These are phyloP conservation scores for Stratiomys singularior DNA, from an alignment of 2,888 invertebrate species.

Conservation along the genomic window DNA sequence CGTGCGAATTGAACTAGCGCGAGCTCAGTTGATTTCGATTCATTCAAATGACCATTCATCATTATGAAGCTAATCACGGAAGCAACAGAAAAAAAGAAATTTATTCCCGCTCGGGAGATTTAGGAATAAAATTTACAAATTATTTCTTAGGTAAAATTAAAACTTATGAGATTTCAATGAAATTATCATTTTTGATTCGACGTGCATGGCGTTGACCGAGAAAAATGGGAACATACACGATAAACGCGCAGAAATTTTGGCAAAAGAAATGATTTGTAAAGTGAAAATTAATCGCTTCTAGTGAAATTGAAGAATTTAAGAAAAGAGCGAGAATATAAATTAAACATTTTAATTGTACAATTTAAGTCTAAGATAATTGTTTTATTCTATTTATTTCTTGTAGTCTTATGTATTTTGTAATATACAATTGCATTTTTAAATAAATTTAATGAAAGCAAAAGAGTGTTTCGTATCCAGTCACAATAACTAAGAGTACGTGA, in stretches of 20 bases:
- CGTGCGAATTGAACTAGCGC: background rate
- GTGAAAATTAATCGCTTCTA: background rate
- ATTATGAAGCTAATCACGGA: background rate
- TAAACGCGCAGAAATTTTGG: background rate
- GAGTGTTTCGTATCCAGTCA: background rate
- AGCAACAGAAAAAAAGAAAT: background rate
- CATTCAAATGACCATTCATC: background rate
- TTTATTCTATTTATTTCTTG: constrained; percentile 44
- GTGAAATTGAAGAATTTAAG: background rate
- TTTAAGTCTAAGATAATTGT: constrained; percentile 36
- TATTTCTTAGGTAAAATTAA: constrained; percentile 3
- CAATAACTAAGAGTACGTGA: no score
- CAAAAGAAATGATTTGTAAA: constrained; percentile 25
- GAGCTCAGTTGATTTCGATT: background rate
- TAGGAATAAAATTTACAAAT: constrained; percentile 33
- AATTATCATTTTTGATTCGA: background rate
- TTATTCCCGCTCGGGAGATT: constrained; percentile 16
- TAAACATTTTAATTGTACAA: constrained; percentile 40
- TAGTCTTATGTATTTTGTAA: constrained; percentile 43
- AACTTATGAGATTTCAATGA: background rate
- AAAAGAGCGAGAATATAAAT: constrained; percentile 14
- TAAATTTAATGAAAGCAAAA: constrained; percentile 19
- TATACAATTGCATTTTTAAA: constrained; percentile 40
- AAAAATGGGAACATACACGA: background rate
- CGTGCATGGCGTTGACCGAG: background rate